A percentile compares a stretch with the other conserved stretches of the same genome.
phyloP scores from a whole-genome alignment of 2,113 vertebrate genomes.

The Hucho hucho region DNA sequence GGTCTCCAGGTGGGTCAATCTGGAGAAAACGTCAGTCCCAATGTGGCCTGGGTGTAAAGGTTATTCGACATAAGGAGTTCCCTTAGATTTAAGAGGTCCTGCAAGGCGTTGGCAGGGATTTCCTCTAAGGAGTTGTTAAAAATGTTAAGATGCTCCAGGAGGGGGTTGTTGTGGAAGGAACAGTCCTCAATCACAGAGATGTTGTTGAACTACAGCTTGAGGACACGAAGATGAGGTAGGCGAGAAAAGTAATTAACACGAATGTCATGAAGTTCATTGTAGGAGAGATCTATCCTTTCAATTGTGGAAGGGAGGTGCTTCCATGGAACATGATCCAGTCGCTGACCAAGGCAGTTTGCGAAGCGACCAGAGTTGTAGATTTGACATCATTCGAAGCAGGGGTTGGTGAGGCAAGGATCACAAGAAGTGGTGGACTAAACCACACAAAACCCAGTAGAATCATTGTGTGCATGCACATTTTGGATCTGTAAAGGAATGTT shows the following conservation, averaged over 20 bases:
- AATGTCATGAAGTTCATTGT: constrained; percentile 71
- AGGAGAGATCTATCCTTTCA: constrained; percentile 75
- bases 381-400: constrained; percentile 25
- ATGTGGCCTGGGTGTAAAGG: constrained; percentile 59
- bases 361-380: constrained; percentile 49
- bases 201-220: constrained; percentile 75
- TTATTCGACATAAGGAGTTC: constrained; percentile 80
- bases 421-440: constrained; percentile 45
- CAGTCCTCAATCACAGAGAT: constrained; percentile 69
- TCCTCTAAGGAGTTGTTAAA: constrained; percentile 80
- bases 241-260: constrained; percentile 46
- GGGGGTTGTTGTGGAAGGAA: constrained; percentile 69
- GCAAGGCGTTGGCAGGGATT: constrained; percentile 72
- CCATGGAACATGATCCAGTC: constrained; percentile 64
- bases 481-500: constrained; percentile 40
- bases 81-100: constrained; percentile 61
- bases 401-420: constrained; percentile 29
- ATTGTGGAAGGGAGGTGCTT: constrained; percentile 61
- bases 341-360: constrained; percentile 71
- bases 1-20: constrained; percentile 57
- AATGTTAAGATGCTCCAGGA: constrained; percentile 72
- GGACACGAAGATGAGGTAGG: constrained; percentile 56
- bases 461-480: constrained; percentile 40
- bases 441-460: constrained; percentile 16
- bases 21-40: constrained; percentile 63